These are phyloP conservation scores for Crenichthys baileyi DNA, from an alignment of 2,797 vertebrate species.

Conservation along the genomic window DNA sequence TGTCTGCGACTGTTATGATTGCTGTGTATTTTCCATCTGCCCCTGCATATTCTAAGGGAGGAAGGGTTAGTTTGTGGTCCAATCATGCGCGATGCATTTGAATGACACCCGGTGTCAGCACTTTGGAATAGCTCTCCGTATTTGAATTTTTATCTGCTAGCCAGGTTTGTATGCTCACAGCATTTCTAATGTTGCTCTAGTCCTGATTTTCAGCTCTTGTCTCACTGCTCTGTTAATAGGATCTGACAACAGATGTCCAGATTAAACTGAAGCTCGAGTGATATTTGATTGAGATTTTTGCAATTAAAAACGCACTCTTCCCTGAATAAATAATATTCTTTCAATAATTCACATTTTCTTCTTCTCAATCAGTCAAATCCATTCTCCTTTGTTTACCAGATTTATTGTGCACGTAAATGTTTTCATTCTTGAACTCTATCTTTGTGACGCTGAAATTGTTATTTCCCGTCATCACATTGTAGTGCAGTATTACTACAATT, in stretches of 20 bases:
- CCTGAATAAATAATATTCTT: constrained; percentile 37
- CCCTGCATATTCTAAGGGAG: constrained; percentile 36
- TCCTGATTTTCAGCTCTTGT: constrained; percentile 50
- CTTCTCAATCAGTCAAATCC: constrained; percentile 6
- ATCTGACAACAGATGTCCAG: constrained; percentile 50
- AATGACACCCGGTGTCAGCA: constrained; percentile 69
- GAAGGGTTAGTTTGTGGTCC: constrained; percentile 54
- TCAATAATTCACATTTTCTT: constrained; percentile 1
- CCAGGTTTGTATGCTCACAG: constrained; percentile 51
- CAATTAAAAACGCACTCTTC: constrained; percentile 34
- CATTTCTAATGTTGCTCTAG: constrained; percentile 57
- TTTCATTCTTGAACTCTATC: constrained; percentile 39
- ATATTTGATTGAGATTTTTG: constrained; percentile 36
- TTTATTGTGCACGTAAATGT: constrained; percentile 37
- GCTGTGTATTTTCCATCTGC: constrained; percentile 44
- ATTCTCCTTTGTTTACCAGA: constrained; percentile 48
- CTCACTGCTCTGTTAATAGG: constrained; percentile 38
- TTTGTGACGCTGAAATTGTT: constrained; percentile 30
- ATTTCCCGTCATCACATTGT: constrained; percentile 57
- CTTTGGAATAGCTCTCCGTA: constrained; percentile 53
- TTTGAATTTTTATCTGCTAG: constrained; percentile 57
- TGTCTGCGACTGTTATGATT: constrained; percentile 43
- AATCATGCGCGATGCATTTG: constrained; percentile 63
- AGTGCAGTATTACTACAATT: constrained; percentile 46
- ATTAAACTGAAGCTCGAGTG: constrained; percentile 36